phyloP scores from a whole-genome alignment of 2,888 invertebrate genomes.

The Sinelater perroti region DNA sequence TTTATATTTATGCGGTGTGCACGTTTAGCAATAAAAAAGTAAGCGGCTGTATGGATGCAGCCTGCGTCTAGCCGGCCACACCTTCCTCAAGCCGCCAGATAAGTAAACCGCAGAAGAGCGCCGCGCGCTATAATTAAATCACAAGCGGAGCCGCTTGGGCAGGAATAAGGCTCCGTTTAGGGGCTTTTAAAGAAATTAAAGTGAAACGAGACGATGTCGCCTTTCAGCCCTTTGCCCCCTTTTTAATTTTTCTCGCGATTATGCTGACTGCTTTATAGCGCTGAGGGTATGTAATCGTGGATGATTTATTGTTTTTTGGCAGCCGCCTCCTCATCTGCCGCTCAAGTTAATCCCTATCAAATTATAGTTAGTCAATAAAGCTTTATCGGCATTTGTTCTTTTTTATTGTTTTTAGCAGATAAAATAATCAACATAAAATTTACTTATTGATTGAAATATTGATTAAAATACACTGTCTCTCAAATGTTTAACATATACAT shows the following conservation, averaged over 20 bases:
- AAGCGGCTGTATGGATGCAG: constrained; percentile 14
- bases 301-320: too few species aligned
- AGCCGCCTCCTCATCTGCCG: too few species aligned
- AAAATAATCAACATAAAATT: too few species aligned
- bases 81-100: constrained; percentile 23
- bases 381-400: too few species aligned
- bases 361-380: too few species aligned
- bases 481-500: too few species aligned
- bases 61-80: constrained; percentile 24
- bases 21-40: constrained; percentile 17
- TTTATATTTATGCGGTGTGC: constrained; percentile 11
- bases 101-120: constrained; percentile 26
- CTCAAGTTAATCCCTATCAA: too few species aligned
- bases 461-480: too few species aligned
- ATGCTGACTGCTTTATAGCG: neutral
- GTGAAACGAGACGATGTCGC: constrained; percentile 36
- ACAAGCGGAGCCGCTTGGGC: constrained; percentile 36
- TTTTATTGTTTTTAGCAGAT: too few species aligned
- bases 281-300: neutral
- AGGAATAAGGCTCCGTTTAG: constrained; percentile 36
- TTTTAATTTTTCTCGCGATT: constrained; percentile 17
- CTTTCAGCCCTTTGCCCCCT: constrained; percentile 21
- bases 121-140: constrained; percentile 41
- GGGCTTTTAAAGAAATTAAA: constrained; percentile 40
- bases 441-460: too few species aligned